Evolutionary conservation across 2,113 vertebrate species (phyloP).

Genomic region (Macaca mulatta): DNA sequence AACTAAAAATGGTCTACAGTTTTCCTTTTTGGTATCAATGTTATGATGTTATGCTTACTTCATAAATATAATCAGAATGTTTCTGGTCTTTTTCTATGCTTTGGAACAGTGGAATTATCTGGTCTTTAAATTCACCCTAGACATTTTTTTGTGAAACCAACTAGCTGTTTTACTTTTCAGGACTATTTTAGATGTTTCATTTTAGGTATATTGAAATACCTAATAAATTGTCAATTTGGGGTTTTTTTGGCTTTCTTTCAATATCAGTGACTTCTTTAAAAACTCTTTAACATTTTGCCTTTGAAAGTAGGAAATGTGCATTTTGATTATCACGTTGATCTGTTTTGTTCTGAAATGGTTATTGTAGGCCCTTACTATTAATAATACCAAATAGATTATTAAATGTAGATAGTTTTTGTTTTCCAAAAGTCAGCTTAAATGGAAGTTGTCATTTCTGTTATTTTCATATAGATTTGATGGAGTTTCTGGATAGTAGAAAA

Average conservation of each 20-base stretch:
- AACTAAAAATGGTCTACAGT: not conserved
- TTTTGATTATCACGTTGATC: not conserved
- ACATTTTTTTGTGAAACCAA: not conserved
- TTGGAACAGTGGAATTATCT: not conserved
- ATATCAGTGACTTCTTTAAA: not conserved
- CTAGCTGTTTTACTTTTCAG: not conserved
- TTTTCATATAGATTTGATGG: not conserved
- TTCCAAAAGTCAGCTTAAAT: not conserved
- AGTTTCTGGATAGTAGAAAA: not conserved
- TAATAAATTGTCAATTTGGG: not conserved
- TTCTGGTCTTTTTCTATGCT: not conserved
- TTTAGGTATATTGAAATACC: not conserved
- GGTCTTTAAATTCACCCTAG: not conserved
- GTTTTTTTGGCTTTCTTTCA: not conserved
- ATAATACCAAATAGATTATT: not conserved
- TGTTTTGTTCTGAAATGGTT: not conserved
- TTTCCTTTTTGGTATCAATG: not conserved
- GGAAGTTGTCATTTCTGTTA: not conserved
- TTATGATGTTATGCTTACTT: not conserved
- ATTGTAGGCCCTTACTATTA: not conserved
- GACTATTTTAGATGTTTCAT: not conserved
- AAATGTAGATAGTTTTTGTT: not conserved
- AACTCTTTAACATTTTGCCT: not conserved
- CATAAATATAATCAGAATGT: slow-evolving; percentile 1
- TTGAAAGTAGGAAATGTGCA: not conserved